A percentile compares a stretch with the other conserved stretches of the same genome.
phyloP scores from a whole-genome alignment of 1,140 invertebrate genomes.

The Drosophila parabipectinata region DNA sequence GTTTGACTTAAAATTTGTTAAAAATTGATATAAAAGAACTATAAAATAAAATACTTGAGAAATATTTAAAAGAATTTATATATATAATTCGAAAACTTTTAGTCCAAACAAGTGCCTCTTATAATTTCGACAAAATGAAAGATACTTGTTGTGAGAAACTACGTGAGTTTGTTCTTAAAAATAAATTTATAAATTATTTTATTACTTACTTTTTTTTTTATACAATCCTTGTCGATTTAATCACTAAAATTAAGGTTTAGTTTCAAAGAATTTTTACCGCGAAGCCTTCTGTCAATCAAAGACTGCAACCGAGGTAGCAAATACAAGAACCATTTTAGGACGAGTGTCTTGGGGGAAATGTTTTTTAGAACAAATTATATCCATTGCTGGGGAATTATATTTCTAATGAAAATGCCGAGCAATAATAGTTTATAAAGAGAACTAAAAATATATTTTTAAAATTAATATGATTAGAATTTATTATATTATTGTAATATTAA shows the following conservation, averaged over 20 bases:
- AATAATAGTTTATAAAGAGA: too few relatives aligned
- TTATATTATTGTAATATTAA: too few relatives aligned
- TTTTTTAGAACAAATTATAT: not conserved
- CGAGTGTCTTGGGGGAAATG: not conserved
- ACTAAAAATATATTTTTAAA: too few relatives aligned
- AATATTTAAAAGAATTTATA: too few relatives aligned
- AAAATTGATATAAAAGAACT: too few relatives aligned
- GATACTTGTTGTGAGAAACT: conserved; percentile 54
- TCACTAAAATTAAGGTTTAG: not conserved
- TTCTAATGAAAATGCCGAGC: not conserved
- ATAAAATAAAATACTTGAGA: too few relatives aligned
- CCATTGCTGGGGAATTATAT: not conserved
- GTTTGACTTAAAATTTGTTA: too few relatives aligned
- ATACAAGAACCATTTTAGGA: not conserved
- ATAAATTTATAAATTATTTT: not conserved
- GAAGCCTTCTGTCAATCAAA: not conserved
- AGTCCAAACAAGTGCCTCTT: too few relatives aligned
- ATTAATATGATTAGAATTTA: too few relatives aligned
- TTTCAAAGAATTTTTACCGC: not conserved
- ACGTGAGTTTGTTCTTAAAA: conserved; percentile 47
- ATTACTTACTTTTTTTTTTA: not conserved
- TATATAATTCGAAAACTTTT: too few relatives aligned
- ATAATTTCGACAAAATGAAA: conserved; percentile 32
- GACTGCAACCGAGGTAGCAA: not conserved
- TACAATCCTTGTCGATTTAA: too few relatives aligned